Conservation (phyloP, 2,888 invertebrate species). For the Dryadula phaetusa region DNA sequence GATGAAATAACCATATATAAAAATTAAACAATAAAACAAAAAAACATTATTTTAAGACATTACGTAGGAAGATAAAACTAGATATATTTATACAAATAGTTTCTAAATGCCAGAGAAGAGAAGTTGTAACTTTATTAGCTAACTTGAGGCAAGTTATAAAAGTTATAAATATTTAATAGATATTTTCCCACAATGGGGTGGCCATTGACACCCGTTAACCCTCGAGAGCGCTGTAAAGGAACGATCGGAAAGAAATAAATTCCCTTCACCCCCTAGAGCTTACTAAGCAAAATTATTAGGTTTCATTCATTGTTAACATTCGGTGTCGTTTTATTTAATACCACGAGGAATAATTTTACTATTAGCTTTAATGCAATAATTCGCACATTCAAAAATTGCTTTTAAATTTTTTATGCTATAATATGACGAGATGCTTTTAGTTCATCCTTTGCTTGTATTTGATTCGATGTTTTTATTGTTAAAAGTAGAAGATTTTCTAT, state of each 20-base stretch:
- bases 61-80: slow-evolving; percentile 4
- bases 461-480: background rate
- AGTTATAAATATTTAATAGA: slow-evolving; percentile 81
- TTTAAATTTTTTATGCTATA: slow-evolving; percentile 3
- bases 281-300: slow-evolving; percentile 72
- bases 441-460: background rate
- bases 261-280: slow-evolving; percentile 64
- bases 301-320: slow-evolving; percentile 64
- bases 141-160: slow-evolving; percentile 41
- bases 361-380: slow-evolving; percentile 41
- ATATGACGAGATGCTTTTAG: background rate
- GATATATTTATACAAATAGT: background rate
- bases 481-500: no score
- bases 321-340: slow-evolving; percentile 52
- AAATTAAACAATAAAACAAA: no score
- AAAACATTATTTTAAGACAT: background rate
- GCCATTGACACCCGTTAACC: slow-evolving; percentile 79
- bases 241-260: slow-evolving; percentile 77
- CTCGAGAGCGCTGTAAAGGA: slow-evolving; percentile 72
- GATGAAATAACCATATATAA: no score
- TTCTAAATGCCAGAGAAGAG: slow-evolving; percentile 8
- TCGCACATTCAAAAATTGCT: slow-evolving; percentile 21
- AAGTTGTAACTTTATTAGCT: slow-evolving; percentile 37
- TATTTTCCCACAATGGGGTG: slow-evolving; percentile 82
- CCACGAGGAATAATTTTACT: slow-evolving; percentile 47